A percentile compares a stretch with the other conserved stretches of the same genome.
phyloP scores from a whole-genome alignment of 2,113 vertebrate genomes.

The Xerus inauris region DNA sequence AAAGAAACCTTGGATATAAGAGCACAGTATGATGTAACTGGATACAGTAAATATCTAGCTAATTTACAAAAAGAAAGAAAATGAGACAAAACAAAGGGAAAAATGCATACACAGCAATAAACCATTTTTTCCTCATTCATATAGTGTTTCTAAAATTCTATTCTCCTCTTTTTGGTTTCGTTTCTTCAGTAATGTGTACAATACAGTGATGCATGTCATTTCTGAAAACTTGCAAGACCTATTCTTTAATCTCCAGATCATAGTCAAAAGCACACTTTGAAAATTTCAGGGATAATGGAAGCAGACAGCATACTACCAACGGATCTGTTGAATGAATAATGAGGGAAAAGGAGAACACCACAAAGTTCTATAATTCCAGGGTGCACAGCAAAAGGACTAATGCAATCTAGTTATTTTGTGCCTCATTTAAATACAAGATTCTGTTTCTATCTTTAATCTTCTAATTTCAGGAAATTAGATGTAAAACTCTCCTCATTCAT shows the following conservation, averaged over 20 bases:
- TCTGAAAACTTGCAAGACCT: conserved; percentile 8
- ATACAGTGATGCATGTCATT: neutral
- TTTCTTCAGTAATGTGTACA: conserved; percentile 1
- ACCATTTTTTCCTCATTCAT: neutral
- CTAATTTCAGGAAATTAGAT: conserved; percentile 81
- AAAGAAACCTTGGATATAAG: neutral
- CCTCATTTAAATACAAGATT: conserved; percentile 72
- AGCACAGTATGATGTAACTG: conserved; percentile 13
- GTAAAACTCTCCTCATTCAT: conserved; percentile 77
- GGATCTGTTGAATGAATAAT: conserved; percentile 44
- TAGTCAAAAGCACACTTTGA: conserved; percentile 44
- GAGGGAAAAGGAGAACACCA: conserved; percentile 1
- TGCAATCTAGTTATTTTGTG: conserved; percentile 36
- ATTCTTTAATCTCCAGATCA: conserved; percentile 55
- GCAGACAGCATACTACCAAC: neutral
- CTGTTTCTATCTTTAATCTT: conserved; percentile 79
- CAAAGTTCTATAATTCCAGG: neutral
- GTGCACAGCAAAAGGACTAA: conserved; percentile 60
- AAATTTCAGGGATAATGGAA: neutral
- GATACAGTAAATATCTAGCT: conserved; percentile 38
- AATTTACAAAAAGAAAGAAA: neutral
- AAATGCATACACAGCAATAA: neutral
- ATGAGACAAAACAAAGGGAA: neutral
- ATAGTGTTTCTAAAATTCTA: neutral
- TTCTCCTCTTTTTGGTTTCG: neutral